Conservation (phyloP, 2,113 vertebrate genomes). For the Varanus salvator region DNA sequence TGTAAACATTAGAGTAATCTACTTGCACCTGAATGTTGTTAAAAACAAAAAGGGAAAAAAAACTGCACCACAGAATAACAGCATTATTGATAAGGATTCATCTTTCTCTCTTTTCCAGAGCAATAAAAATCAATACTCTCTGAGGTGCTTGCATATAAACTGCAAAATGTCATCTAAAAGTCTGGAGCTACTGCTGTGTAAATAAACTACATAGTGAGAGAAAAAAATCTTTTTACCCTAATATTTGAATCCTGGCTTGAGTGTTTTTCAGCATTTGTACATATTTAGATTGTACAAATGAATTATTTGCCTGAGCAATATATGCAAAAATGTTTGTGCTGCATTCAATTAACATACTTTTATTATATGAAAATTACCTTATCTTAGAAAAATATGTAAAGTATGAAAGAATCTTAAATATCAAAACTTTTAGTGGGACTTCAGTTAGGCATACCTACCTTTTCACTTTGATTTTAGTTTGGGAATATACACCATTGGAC, state of each 20-base stretch:
- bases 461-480: neutral
- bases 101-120: neutral
- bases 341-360: neutral
- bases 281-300: neutral
- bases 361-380: neutral
- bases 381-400: neutral
- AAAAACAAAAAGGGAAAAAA: neutral
- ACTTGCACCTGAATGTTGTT: neutral
- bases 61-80: neutral
- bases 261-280: neutral
- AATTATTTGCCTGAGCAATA: neutral
- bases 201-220: neutral
- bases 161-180: neutral
- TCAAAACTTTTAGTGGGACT: neutral
- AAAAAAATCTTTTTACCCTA: too few species aligned
- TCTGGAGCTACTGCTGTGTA: neutral
- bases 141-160: neutral
- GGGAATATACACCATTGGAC: neutral
- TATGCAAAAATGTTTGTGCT: neutral
- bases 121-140: neutral
- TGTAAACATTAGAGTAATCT: neutral
- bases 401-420: neutral
- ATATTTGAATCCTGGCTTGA: neutral
- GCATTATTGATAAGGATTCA: constrained; percentile 9
- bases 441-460: too few species aligned